Conservation (phyloP, 2,797 vertebrate species). For the Steatocranus sp. region DNA sequence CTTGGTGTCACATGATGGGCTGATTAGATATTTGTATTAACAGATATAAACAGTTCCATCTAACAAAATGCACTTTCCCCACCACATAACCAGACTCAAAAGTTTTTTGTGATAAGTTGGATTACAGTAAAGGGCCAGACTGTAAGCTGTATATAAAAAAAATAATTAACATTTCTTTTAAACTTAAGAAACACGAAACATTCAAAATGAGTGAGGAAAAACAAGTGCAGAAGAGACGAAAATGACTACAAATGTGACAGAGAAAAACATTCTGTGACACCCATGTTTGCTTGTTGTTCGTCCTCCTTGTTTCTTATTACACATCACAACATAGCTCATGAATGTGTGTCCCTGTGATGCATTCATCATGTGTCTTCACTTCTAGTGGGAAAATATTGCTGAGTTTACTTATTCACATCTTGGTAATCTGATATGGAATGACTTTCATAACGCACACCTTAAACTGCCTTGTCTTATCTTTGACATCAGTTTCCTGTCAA, state of each 20-base stretch:
- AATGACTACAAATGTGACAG: not conserved
- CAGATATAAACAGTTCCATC: not conserved
- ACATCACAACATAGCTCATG: not conserved
- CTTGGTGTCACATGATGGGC: not conserved
- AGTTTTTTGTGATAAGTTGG: not conserved
- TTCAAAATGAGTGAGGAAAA: not conserved
- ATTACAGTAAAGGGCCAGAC: not conserved
- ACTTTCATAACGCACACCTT: not conserved
- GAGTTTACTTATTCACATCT: not conserved
- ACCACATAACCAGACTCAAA: not conserved
- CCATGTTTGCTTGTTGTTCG: not conserved
- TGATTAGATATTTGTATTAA: not conserved
- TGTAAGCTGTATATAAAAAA: not conserved
- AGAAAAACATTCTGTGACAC: not conserved
- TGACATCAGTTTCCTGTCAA: not conserved
- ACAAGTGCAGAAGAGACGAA: fast-evolving
- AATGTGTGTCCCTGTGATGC: not conserved
- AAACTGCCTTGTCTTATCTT: not conserved
- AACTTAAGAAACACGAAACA: fast-evolving
- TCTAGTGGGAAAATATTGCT: not conserved
- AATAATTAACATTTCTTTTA: not conserved
- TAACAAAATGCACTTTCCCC: not conserved
- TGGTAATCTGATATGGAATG: not conserved
- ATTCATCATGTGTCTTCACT: not conserved
- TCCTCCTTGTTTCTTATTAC: not conserved